These are phyloP conservation scores for Rotaria socialis DNA, from an alignment of 2,888 invertebrate genomes.

Conservation along the genomic window DNA sequence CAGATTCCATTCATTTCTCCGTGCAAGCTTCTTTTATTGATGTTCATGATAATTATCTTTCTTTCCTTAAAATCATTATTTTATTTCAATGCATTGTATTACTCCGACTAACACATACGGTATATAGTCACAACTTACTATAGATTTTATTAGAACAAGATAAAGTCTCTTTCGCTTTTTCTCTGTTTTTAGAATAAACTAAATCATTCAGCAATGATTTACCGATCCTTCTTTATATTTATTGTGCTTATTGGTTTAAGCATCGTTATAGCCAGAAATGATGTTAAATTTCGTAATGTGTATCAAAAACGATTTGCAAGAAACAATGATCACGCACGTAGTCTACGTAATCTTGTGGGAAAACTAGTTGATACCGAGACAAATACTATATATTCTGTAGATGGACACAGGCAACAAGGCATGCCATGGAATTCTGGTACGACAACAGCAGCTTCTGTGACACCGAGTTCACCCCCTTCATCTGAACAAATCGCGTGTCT, in stretches of 20 bases:
- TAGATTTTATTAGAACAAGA: too few relatives aligned
- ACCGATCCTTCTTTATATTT: not conserved
- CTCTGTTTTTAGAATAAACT: not conserved
- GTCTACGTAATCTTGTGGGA: not conserved
- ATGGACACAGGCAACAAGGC: not conserved
- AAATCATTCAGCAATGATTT: not conserved
- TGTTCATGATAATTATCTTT: not conserved
- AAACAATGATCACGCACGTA: not conserved
- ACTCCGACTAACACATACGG: not conserved
- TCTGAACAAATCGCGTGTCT: not conserved
- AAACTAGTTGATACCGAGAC: not conserved
- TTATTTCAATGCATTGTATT: not conserved
- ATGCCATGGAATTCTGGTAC: not conserved
- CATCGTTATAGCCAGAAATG: not conserved
- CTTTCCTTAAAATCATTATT: not conserved
- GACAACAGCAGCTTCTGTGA: not conserved
- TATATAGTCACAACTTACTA: too few relatives aligned
- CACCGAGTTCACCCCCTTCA: not conserved
- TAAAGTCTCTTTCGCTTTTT: too few relatives aligned
- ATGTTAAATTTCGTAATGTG: not conserved
- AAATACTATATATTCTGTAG: not conserved
- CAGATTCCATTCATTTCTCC: too few relatives aligned
- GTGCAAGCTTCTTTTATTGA: too few relatives aligned
- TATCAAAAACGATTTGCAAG: not conserved
- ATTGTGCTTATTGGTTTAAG: not conserved